These are phyloP conservation scores for Orgyia antiqua DNA, from an alignment of 2,888 invertebrate species.

Conservation along the genomic window DNA sequence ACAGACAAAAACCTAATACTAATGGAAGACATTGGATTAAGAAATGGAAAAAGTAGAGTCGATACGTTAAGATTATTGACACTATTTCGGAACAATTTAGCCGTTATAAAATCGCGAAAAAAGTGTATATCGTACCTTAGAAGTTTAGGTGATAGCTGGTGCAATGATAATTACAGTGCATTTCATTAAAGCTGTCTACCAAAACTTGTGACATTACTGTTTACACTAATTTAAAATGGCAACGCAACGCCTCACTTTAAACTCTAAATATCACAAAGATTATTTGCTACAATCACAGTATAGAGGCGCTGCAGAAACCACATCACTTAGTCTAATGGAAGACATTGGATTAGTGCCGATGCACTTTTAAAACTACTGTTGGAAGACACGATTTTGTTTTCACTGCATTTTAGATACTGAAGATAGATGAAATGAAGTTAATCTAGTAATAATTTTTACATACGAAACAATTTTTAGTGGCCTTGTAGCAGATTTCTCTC, in stretches of 20 bases:
- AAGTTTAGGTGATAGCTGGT: slow-evolving; percentile 53
- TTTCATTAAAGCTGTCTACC: slow-evolving; percentile 75
- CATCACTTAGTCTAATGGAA: slow-evolving; percentile 72
- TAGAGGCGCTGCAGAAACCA: slow-evolving; percentile 36
- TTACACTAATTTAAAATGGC: slow-evolving; percentile 47
- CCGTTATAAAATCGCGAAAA: neutral
- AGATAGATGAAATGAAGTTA: slow-evolving; percentile 35
- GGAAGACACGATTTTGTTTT: slow-evolving; percentile 77
- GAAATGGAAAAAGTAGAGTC: slow-evolving; percentile 30
- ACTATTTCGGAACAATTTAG: slow-evolving; percentile 1
- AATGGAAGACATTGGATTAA: slow-evolving; percentile 66
- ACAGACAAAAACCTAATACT: slow-evolving; percentile 58
- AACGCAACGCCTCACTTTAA: slow-evolving; percentile 33
- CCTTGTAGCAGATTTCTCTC: slow-evolving; percentile 73
- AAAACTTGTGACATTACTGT: slow-evolving; percentile 67
- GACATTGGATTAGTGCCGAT: slow-evolving; percentile 51
- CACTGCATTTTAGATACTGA: slow-evolving; percentile 61
- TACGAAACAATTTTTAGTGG: slow-evolving; percentile 59
- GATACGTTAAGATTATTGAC: slow-evolving; percentile 17
- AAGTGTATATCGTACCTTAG: slow-evolving; percentile 20
- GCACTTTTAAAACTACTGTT: slow-evolving; percentile 63
- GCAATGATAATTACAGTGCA: slow-evolving; percentile 71
- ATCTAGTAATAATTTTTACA: slow-evolving; percentile 64
- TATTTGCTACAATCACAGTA: slow-evolving; percentile 34
- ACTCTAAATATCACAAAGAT: slow-evolving; percentile 26